These are phyloP conservation scores for Heterochromis multidens DNA, from an alignment of 2,113 vertebrate species.

Conservation along the genomic window DNA sequence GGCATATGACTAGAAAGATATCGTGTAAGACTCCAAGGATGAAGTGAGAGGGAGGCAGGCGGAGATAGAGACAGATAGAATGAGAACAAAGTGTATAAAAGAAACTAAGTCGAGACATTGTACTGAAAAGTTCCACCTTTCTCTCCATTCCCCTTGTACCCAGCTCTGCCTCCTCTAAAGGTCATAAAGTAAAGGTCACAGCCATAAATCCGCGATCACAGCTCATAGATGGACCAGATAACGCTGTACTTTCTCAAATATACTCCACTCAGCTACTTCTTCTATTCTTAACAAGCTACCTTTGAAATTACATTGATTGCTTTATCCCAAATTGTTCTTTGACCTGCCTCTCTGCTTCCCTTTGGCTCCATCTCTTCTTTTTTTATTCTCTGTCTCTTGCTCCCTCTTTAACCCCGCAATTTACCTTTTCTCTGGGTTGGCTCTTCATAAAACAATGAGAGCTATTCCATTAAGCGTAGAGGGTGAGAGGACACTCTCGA, in stretches of 20 bases:
- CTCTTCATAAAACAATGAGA: slow-evolving; percentile 70
- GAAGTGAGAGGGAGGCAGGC: neutral
- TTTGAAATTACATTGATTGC: slow-evolving; percentile 31
- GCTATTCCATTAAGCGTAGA: slow-evolving; percentile 63
- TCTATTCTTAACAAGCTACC: slow-evolving; percentile 15
- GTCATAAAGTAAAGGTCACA: slow-evolving; percentile 71
- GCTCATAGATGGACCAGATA: slow-evolving; percentile 55
- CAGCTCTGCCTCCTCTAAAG: slow-evolving; percentile 62
- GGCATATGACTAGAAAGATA: slow-evolving; percentile 32
- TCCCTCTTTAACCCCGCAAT: slow-evolving; percentile 52
- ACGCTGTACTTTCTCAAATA: slow-evolving; percentile 18
- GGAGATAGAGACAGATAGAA: slow-evolving; percentile 18
- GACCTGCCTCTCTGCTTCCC: neutral
- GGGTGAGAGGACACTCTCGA: slow-evolving; percentile 63
- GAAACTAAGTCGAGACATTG: slow-evolving; percentile 35
- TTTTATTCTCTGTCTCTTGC: neutral
- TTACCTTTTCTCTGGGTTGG: slow-evolving; percentile 48
- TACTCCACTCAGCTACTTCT: slow-evolving; percentile 16
- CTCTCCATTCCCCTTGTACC: slow-evolving; percentile 19
- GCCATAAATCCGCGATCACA: slow-evolving; percentile 61
- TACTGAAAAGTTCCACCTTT: slow-evolving; percentile 36
- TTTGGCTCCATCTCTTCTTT: slow-evolving; percentile 22
- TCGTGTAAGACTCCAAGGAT: slow-evolving; percentile 5
- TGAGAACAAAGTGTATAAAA: slow-evolving; percentile 36
- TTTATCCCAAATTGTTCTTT: neutral